phyloP scores from a whole-genome alignment of 2,113 vertebrate species.

The Gulo gulo region DNA sequence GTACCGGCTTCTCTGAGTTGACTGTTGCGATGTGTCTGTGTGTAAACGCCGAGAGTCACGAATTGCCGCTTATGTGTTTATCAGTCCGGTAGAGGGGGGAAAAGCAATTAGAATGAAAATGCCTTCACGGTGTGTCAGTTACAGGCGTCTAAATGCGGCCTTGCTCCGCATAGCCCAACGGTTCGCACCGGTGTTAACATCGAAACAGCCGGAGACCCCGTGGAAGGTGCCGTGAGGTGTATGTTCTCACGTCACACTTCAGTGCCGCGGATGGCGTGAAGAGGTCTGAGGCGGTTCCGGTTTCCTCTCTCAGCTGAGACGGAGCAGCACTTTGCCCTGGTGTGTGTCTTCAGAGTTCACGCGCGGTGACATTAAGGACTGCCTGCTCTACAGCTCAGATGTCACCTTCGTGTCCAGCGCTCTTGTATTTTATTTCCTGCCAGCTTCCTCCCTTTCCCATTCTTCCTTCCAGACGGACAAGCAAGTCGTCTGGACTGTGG shows the following conservation, averaged over 20 bases:
- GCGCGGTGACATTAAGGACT: not conserved
- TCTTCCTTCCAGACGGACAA: not conserved
- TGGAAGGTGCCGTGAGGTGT: no score
- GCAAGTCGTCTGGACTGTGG: not conserved
- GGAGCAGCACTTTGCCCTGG: not conserved
- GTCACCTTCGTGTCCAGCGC: not conserved
- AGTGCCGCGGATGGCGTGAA: accelerated
- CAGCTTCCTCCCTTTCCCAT: no score
- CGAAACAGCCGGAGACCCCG: not conserved
- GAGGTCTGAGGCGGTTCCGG: accelerated
- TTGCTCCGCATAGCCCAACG: accelerated
- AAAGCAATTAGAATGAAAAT: not conserved
- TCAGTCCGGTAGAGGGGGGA: not conserved
- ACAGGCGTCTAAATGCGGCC: not conserved
- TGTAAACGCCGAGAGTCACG: not conserved
- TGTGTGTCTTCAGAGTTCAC: not conserved
- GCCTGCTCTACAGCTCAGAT: not conserved
- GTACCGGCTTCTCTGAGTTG: accelerated
- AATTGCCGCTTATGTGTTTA: not conserved
- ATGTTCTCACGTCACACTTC: not conserved
- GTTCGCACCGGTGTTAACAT: accelerated
- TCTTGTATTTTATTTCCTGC: not conserved
- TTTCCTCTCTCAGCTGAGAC: not conserved
- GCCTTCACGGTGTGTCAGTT: not conserved
- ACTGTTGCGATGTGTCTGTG: accelerated